These are phyloP conservation scores for Sphaerophoria rueppellii DNA, from an alignment of 2,888 invertebrate species.

Conservation along the genomic window DNA sequence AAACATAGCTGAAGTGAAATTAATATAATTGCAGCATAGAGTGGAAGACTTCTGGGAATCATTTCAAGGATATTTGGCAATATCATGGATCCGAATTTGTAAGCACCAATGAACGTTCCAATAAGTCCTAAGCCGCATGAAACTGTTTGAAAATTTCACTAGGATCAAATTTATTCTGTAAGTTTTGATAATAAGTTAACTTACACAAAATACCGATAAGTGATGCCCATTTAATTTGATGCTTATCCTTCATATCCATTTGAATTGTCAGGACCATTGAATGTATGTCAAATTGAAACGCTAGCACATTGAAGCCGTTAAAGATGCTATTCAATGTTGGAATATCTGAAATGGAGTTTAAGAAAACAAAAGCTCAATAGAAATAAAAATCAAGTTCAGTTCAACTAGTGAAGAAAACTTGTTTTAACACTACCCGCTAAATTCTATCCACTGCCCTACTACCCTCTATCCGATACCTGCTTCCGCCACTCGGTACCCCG, in stretches of 20 bases:
- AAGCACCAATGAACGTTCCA: constrained; percentile 85
- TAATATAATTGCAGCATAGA: constrained; percentile 88
- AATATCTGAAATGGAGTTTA: constrained; percentile 76
- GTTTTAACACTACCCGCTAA: too few relatives aligned
- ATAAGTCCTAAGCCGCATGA: constrained; percentile 86
- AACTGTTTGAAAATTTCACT: constrained; percentile 77
- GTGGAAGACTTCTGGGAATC: constrained; percentile 85
- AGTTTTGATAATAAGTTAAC: constrained; percentile 57
- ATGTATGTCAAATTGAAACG: constrained; percentile 91
- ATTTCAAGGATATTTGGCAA: constrained; percentile 87
- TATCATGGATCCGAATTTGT: constrained; percentile 86
- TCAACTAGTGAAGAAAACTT: too few relatives aligned
- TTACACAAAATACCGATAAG: constrained; percentile 87
- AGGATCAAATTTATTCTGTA: too few relatives aligned
- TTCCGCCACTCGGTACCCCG: too few relatives aligned
- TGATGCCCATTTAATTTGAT: constrained; percentile 88
- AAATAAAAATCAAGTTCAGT: too few relatives aligned
- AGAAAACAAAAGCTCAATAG: too few relatives aligned
- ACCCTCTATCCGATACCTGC: too few relatives aligned
- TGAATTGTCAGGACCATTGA: constrained; percentile 94
- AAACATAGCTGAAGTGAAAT: constrained; percentile 90
- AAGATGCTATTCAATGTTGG: constrained; percentile 84
- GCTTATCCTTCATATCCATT: constrained; percentile 93
- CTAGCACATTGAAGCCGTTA: constrained; percentile 86
- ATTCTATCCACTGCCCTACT: too few relatives aligned